These are phyloP conservation scores for Drosophila algonquin DNA, from an alignment of 2,888 invertebrate species.

Conservation along the genomic window DNA sequence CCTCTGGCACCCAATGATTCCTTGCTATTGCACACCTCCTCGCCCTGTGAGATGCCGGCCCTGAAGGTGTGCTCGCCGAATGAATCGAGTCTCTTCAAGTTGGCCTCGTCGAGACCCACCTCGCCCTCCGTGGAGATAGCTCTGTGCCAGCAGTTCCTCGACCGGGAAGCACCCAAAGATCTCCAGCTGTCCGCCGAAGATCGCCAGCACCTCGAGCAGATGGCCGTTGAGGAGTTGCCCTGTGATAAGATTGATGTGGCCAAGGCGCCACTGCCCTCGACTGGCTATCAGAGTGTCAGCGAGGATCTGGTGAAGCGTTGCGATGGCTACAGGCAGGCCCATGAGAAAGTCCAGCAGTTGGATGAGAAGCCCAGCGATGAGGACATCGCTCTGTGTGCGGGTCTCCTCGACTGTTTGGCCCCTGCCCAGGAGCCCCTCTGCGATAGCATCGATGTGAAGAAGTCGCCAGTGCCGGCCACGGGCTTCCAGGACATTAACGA, in stretches of 20 bases:
- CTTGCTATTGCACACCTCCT: constrained; percentile 47
- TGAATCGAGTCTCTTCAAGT: constrained; percentile 78
- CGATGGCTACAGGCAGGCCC: constrained; percentile 51
- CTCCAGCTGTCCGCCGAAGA: constrained; percentile 46
- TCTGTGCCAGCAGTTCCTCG: constrained; percentile 65
- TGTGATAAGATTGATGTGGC: constrained; percentile 78
- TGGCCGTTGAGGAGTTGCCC: constrained; percentile 70
- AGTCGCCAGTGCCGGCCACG: constrained; percentile 61
- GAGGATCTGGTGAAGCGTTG: constrained; percentile 66
- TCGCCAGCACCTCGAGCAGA: constrained; percentile 48
- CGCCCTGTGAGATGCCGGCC: constrained; percentile 67
- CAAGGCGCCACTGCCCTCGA: constrained; percentile 62
- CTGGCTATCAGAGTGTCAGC: constrained; percentile 67
- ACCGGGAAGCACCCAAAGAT: constrained; percentile 52
- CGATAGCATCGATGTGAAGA: constrained; percentile 63
- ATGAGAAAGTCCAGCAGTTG: background rate
- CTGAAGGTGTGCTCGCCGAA: constrained; percentile 87
- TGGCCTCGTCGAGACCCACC: constrained; percentile 72
- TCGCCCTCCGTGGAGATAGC: constrained; percentile 66
- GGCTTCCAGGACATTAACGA: constrained; percentile 66
- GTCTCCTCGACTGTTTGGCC: constrained; percentile 64
- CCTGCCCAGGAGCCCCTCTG: constrained; percentile 68
- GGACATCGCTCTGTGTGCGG: constrained; percentile 69
- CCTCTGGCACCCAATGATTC: constrained; percentile 70
- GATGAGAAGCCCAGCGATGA: constrained; percentile 45